Evolutionary conservation across 2,113 vertebrate species (phyloP), one percentile per base, ranked within the genome.

Genomic region (Arothron firmamentum): DNA sequence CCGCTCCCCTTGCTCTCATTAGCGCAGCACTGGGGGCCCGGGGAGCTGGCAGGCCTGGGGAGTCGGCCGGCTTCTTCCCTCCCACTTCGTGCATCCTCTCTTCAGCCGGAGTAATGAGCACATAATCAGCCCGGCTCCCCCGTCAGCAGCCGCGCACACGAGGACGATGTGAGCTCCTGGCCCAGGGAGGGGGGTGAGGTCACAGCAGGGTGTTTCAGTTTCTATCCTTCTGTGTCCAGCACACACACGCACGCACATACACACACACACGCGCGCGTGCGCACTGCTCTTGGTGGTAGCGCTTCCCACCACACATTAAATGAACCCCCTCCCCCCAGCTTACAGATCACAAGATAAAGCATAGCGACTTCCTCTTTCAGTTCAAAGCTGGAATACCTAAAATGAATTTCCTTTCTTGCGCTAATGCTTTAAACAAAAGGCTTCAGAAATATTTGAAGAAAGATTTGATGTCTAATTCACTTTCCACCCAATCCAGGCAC

Each of bases 1-100:
- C 81, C 83, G 78, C 78, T 88, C 85, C 87, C 85, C 70, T 74
- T 80, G 81, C 85, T 88, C 89, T 90, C 88, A 90, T 90, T 90
- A 90, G 85, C 75, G 82, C 75, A 74, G 80, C 42, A 82, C 66
- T 75, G 75, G 80, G 79, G 82, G 5, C 78, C 74, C 78, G 64
- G 86, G 84, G 83, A 84, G 83, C 76, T 82, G 81, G 81, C 70
- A 82, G 80, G 82, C 85, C 84, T 81, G 82, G 79, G 81, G 85
- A 87, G 85, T 57, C 82, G 78, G 82, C 81, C 80, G 79, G 67
- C 84, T 85, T 78, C 77, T 78, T 74, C 59, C 79, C 76, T 75
- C 77, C 75, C 77, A 65, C 74, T 74, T 68, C 72, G 79, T 56
- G 65, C 52, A 56, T 57, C 72, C 62, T 72, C 65, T 73, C 80